Conservation (phyloP, 2,113 vertebrate genomes). For the Hippocampus comes region DNA sequence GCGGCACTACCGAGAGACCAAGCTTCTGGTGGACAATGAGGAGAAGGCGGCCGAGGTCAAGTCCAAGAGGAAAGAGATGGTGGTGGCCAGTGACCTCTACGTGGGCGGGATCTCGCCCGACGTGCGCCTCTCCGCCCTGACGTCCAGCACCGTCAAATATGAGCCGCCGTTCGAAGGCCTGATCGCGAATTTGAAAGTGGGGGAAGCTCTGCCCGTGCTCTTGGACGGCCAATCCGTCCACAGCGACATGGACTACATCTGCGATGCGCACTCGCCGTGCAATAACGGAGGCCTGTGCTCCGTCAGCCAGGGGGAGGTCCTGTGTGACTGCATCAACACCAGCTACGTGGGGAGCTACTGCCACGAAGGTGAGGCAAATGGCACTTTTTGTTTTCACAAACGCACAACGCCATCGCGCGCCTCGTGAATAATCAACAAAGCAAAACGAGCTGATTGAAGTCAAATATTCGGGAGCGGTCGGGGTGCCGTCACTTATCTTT, state of each 20-base stretch:
- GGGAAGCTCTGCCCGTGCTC: constrained; percentile 78
- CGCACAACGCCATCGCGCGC: constrained; percentile 7
- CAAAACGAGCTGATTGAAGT: constrained; percentile 28
- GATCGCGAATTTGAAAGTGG: constrained; percentile 83
- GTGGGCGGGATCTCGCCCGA: constrained; percentile 89
- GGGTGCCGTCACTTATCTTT: constrained; percentile 20
- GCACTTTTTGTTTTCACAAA: not conserved
- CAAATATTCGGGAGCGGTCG: not conserved
- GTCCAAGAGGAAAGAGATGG: constrained; percentile 88
- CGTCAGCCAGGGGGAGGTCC: constrained; percentile 79
- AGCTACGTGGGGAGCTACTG: constrained; percentile 87
- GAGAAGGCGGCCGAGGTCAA: constrained; percentile 81
- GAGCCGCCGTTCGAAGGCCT: constrained; percentile 86
- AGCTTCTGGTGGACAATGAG: constrained; percentile 84
- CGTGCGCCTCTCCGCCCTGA: constrained; percentile 88
- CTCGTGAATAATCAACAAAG: constrained; percentile 49
- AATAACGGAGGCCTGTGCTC: constrained; percentile 85
- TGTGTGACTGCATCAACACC: constrained; percentile 87
- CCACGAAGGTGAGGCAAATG: constrained; percentile 82
- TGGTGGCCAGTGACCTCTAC: constrained; percentile 87
- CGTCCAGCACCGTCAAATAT: constrained; percentile 92
- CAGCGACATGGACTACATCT: constrained; percentile 83
- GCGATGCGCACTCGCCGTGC: constrained; percentile 81
- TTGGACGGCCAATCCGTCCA: constrained; percentile 86
- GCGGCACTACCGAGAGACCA: constrained; percentile 79